Conservation (phyloP, 37 sponge, comb jelly and placozoan species). For the Oscarella lobularis region DNA sequence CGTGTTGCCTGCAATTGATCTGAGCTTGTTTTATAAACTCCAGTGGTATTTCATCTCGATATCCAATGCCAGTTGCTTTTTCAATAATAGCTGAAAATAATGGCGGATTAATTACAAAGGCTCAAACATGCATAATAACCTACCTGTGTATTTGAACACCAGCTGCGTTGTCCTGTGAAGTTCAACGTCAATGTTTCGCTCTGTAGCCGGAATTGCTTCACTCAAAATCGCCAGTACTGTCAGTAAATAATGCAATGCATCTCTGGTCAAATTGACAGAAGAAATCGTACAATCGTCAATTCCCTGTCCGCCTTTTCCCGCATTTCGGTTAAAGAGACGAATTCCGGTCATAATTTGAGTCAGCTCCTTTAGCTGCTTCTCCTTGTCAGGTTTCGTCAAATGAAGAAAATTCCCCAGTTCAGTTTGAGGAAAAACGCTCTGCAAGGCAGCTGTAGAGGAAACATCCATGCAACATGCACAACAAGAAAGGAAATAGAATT, state of each 20-base stretch:
- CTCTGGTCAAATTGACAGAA: too few relatives aligned
- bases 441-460: slow-evolving; percentile 43
- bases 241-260: slow-evolving; percentile 1
- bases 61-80: background rate
- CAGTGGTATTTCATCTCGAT: slow-evolving; percentile 1
- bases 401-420: slow-evolving; percentile 95
- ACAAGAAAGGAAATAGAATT: background rate
- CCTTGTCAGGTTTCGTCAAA: slow-evolving; percentile 68
- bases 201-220: slow-evolving; percentile 77
- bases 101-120: too few relatives aligned
- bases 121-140: too few relatives aligned
- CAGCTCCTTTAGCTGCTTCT: slow-evolving; percentile 80
- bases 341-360: slow-evolving; percentile 90
- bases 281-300: slow-evolving; percentile 85
- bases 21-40: slow-evolving; percentile 53
- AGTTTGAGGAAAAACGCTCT: slow-evolving; percentile 97
- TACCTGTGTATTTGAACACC: slow-evolving; percentile 46
- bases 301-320: slow-evolving; percentile 96
- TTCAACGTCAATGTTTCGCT: slow-evolving; percentile 47
- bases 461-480: background rate
- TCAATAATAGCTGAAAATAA: background rate
- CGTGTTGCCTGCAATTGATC: slow-evolving; percentile 81
- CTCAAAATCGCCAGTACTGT: slow-evolving; percentile 60
- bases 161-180: slow-evolving; percentile 32
- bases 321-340: slow-evolving; percentile 86